Conservation (phyloP, 2,888 invertebrate genomes). For the Pilophorus perplexus region DNA sequence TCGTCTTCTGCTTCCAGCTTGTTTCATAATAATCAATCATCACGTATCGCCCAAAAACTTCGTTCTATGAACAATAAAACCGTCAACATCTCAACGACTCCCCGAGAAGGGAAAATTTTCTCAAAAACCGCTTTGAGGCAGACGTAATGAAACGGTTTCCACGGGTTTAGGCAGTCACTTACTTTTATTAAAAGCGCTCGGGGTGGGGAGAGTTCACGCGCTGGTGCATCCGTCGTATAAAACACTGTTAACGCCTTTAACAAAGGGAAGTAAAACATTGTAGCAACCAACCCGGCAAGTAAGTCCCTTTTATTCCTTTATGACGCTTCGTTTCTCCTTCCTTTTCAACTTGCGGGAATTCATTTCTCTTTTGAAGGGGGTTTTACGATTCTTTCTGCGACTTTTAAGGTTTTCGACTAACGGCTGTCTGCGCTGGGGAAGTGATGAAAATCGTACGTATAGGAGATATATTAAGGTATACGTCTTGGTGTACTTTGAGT, state of each 20-base stretch:
- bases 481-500: too few relatives aligned
- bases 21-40: too few relatives aligned
- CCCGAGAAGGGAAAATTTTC: too few relatives aligned
- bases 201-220: constrained; percentile 3
- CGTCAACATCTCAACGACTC: too few relatives aligned
- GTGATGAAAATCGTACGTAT: too few relatives aligned
- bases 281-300: constrained; percentile 9
- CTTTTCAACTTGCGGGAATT: too few relatives aligned
- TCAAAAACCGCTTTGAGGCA: neutral
- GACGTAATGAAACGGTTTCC: neutral
- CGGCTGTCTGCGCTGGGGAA: too few relatives aligned
- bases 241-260: constrained; percentile 2
- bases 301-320: constrained; percentile 20
- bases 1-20: too few relatives aligned
- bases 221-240: constrained; percentile 11
- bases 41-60: too few relatives aligned
- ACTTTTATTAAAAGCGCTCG: neutral
- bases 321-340: constrained; percentile 1
- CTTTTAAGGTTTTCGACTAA: neutral
- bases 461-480: too few relatives aligned
- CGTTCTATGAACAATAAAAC: too few relatives aligned
- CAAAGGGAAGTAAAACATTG: constrained; percentile 16
- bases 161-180: neutral
- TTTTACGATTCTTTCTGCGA: constrained; percentile 5
- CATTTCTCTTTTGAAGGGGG: neutral